Percentiles rank a stretch among this genome's conserved stretches.
Evolutionary conservation across 2,797 vertebrate species (phyloP).

Genomic region (Alcedo quadribrachys): DNA sequence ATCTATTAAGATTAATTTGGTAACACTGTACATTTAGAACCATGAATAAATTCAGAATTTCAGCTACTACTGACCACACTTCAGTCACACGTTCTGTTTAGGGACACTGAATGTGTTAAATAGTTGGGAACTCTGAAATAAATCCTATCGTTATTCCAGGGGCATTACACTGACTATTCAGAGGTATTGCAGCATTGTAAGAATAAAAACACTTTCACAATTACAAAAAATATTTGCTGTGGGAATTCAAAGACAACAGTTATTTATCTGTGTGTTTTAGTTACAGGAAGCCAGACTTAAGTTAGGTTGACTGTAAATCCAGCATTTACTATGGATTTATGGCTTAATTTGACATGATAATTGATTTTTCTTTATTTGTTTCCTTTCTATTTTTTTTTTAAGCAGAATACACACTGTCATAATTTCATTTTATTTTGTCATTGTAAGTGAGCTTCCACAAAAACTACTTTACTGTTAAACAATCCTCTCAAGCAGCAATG

Average conservation of each 20-base stretch:
- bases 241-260: background rate
- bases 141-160: background rate
- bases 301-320: background rate
- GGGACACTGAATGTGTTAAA: background rate
- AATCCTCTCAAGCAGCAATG: conserved; percentile 25
- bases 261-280: background rate
- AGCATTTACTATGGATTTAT: conserved; percentile 6
- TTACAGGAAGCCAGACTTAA: background rate
- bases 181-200: background rate
- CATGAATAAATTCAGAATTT: background rate
- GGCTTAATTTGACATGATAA: background rate
- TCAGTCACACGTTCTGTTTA: background rate
- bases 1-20: background rate
- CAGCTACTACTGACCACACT: background rate
- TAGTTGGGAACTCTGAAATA: background rate
- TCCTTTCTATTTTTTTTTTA: background rate
- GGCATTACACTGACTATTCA: background rate
- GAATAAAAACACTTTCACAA: conserved; percentile 7
- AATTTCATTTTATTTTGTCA: conserved; percentile 42
- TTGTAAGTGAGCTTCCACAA: background rate
- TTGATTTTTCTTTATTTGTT: conserved; percentile 21
- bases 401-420: conserved; percentile 13
- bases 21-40: background rate
- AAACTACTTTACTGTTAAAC: conserved; percentile 35
- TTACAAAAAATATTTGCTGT: background rate